Evolutionary conservation across 1,140 invertebrate species (phyloP), one percentile per base, ranked within the genome.

Genomic region (Ridgeia piscesae): DNA sequence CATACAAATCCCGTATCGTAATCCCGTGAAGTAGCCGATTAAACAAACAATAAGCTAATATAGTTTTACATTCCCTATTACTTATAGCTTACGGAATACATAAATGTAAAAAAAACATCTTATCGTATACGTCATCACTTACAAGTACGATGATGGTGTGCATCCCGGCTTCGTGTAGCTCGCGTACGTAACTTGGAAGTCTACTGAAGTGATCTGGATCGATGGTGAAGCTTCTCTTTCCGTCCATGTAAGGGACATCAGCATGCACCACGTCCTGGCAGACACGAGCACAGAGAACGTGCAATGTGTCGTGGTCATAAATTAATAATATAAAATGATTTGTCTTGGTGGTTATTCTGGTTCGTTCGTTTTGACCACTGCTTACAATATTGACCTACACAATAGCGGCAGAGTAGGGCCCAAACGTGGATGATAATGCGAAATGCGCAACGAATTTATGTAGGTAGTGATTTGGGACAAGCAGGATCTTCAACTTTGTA

Each of bases 171-270:
- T 91, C 89, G 50, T 96, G 95, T 14, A 96, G 92, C n/a, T 95
- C 92, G 6, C 95, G 92, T 1, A 96, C 95, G 91, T 95, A 96
- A 2, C 95, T 93, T 0, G 96, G 95, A 9, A 96, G 92, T 34
- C 93, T 95, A 9, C 50, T 92, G 94, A 95, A 96, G 0, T 93
- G 94, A 1, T 58, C 92, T 34, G 93, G 93, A 94, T 96, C 95
- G 89, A 94, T 94, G 17, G 96, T 97, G 93, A 96, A 96, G 92
- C 95, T 94, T 91, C 94, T 94, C 91, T 95, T 93, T 9, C 94
- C 93, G 34, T 94, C 94, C 95, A 96, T 95, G 92, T 95, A 95
- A 93, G 97, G 96, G 91, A 96, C 96, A 92, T 97, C 96, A 89
- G 94, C 95, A 94, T 95, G 96, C 91, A 96, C 95, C 34, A 95